phyloP scores from a whole-genome alignment of 1,140 invertebrate species.

The Halesus radiatus region DNA sequence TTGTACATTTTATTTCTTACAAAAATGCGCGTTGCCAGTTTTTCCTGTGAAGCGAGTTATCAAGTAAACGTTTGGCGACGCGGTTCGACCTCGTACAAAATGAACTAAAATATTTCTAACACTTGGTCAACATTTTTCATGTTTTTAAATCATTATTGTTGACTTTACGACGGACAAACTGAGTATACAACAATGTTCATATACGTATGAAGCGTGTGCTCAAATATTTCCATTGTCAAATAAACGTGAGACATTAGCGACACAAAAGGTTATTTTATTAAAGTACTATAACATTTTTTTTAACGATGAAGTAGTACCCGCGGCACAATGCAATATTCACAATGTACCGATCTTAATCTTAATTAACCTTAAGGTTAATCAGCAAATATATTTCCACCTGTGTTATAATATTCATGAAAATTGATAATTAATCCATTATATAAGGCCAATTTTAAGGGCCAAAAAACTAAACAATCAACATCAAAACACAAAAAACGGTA shows the following conservation, averaged over 20 bases:
- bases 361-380: constrained; percentile 22
- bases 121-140: constrained; percentile 38
- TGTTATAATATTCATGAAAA: too few relatives aligned
- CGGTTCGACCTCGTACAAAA: constrained; percentile 34
- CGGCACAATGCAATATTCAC: background rate
- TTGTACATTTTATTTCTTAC: too few relatives aligned
- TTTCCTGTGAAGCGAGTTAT: background rate
- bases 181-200: background rate
- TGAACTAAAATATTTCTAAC: constrained; percentile 30
- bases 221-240: constrained; percentile 45
- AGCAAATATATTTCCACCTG: too few relatives aligned
- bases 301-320: background rate
- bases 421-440: too few relatives aligned
- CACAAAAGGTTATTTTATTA: constrained; percentile 35
- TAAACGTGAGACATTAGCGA: constrained; percentile 36
- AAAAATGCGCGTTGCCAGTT: background rate
- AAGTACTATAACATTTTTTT: constrained; percentile 1
- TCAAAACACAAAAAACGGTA: too few relatives aligned
- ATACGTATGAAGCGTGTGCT: constrained; percentile 13
- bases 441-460: too few relatives aligned
- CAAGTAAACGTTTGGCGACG: constrained; percentile 33
- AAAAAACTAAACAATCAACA: too few relatives aligned
- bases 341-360: constrained; percentile 6
- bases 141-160: constrained; percentile 42
- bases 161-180: background rate